phyloP scores from a whole-genome alignment of 2,797 vertebrate species.

The Gallirallus australis region DNA sequence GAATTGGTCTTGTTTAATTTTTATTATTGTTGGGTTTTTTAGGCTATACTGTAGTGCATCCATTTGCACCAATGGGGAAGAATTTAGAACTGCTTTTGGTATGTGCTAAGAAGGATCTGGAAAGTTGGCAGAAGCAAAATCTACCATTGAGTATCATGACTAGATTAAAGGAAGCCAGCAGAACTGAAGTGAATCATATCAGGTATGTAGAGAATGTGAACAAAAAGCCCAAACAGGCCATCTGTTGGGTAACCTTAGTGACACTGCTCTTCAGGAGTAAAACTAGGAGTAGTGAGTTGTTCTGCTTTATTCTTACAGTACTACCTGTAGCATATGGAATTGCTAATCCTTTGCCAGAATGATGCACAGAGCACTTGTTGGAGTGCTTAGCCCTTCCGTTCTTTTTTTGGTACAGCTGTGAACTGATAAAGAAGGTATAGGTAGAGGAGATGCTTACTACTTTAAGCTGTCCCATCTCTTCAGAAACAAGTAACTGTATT shows the following conservation, averaged over 20 bases:
- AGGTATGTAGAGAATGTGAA: constrained; percentile 75
- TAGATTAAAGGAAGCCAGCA: constrained; percentile 52
- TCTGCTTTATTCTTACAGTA: neutral
- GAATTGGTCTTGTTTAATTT: neutral
- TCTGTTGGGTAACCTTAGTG: neutral
- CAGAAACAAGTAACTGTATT: neutral
- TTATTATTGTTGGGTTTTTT: neutral
- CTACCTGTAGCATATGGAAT: neutral
- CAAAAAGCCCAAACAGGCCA: neutral
- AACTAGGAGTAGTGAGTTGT: neutral
- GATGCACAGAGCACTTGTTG: neutral
- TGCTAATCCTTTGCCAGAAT: neutral
- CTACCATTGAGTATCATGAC: constrained; percentile 79
- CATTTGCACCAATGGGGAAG: constrained; percentile 86
- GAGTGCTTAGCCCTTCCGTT: neutral
- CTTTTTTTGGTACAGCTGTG: neutral
- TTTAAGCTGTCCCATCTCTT: neutral
- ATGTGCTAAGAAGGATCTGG: constrained; percentile 70
- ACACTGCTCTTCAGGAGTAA: neutral
- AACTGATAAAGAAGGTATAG: neutral
- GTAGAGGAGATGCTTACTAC: neutral
- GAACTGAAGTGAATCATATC: constrained; percentile 84
- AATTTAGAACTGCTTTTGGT: constrained; percentile 84
- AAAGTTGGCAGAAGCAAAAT: constrained; percentile 83
- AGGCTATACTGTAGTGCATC: constrained; percentile 86